These are phyloP conservation scores for Baronia brevicornis DNA, from an alignment of 2,888 invertebrate species.

Conservation along the genomic window DNA sequence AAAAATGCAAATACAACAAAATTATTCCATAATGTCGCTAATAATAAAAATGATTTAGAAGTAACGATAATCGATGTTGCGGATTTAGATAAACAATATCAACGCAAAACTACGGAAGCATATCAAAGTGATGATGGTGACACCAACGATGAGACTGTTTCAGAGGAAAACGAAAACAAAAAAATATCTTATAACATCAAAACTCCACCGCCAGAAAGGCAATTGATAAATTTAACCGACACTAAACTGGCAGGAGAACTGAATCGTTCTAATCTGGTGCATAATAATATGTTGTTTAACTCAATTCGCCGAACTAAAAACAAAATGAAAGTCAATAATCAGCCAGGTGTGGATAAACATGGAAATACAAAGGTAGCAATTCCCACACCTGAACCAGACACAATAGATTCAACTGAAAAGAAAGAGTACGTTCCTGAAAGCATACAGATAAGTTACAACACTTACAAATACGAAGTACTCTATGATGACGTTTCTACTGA, in stretches of 20 bases:
- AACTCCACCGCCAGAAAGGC: too few relatives aligned
- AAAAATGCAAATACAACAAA: constrained; percentile 2
- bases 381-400: too few relatives aligned
- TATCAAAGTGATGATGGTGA: too few relatives aligned
- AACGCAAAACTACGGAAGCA: too few relatives aligned
- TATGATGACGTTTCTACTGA: constrained; percentile 14
- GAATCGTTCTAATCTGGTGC: constrained; percentile 1
- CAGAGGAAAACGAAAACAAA: too few relatives aligned
- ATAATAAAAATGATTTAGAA: constrained; percentile 1
- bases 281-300: constrained; percentile 11
- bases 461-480: constrained; percentile 22
- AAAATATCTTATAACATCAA: too few relatives aligned
- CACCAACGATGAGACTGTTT: too few relatives aligned
- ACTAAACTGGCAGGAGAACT: too few relatives aligned
- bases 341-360: not conserved
- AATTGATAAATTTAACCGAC: too few relatives aligned
- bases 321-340: not conserved
- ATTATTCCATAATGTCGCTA: not conserved
- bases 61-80: too few relatives aligned
- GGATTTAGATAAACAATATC: too few relatives aligned
- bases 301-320: constrained; percentile 3
- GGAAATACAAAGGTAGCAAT: not conserved
- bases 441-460: constrained; percentile 20
- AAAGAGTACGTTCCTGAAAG: constrained; percentile 14
- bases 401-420: not conserved